phyloP scores from a whole-genome alignment of 2,113 vertebrate species.

The Aegithalos caudatus region DNA sequence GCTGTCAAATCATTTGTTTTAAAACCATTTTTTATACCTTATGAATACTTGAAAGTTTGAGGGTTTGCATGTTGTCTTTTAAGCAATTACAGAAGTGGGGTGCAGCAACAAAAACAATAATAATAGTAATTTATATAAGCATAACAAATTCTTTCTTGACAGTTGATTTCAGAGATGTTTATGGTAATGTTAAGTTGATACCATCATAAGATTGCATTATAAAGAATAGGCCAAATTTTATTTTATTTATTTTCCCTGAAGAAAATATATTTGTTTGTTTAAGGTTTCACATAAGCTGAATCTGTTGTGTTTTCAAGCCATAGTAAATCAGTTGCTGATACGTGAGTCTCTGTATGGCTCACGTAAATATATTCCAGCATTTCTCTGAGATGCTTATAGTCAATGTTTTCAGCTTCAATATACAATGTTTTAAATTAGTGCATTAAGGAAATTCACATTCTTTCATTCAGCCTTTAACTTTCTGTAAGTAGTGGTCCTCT shows the following conservation, averaged over 20 bases:
- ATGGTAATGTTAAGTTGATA: constrained; percentile 40
- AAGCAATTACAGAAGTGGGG: constrained; percentile 49
- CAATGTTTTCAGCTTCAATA: background rate
- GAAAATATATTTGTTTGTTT: constrained; percentile 20
- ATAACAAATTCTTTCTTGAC: constrained; percentile 26
- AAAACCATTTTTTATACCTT: constrained; percentile 69
- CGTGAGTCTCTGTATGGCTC: background rate
- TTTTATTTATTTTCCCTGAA: constrained; percentile 22
- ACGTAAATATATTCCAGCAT: background rate
- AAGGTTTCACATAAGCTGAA: constrained; percentile 35
- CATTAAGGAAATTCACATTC: constrained; percentile 30
- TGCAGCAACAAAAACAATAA: constrained; percentile 3
- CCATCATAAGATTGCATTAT: constrained; percentile 28
- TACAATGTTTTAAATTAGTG: background rate
- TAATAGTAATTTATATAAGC: constrained; percentile 29
- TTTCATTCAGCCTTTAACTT: constrained; percentile 47
- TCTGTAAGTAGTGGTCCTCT: background rate
- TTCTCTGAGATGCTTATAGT: background rate
- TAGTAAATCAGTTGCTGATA: background rate
- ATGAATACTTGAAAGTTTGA: constrained; percentile 68
- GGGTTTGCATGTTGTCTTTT: constrained; percentile 54
- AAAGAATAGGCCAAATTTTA: constrained; percentile 27
- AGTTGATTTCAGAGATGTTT: constrained; percentile 55
- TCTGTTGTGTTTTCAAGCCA: constrained; percentile 15
- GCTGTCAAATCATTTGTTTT: constrained; percentile 77